Evolutionary conservation across 2,888 invertebrate genomes (phyloP).

Genomic region (Acrobeloides nanus): DNA sequence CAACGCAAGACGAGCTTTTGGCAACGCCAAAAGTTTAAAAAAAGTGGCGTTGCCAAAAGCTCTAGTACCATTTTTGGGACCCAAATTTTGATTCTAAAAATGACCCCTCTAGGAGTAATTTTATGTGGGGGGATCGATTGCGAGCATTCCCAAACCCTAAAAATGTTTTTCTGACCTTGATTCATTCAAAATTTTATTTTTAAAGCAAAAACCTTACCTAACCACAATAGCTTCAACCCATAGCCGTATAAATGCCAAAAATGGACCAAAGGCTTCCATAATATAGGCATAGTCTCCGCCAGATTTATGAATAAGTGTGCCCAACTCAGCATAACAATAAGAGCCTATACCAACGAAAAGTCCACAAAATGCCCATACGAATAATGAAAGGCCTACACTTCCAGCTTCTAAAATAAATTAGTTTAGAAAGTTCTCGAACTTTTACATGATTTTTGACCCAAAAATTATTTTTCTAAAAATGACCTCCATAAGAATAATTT

Average conservation of each 20-base stretch:
- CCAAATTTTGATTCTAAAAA: no score
- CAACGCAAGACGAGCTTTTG: no score
- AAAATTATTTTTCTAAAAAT: neutral
- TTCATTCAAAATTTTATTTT: no score
- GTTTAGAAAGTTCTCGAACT: neutral
- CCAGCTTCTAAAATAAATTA: conserved; percentile 14
- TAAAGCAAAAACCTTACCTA: no score
- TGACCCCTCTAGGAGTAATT: no score
- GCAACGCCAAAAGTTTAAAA: no score
- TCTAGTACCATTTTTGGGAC: no score
- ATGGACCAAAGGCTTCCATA: conserved; percentile 95
- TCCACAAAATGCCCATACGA: conserved; percentile 58
- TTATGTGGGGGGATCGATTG: no score
- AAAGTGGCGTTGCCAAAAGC: no score
- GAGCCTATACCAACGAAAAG: conserved; percentile 84
- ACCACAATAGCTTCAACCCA: conserved; percentile 94
- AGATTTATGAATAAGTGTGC: conserved; percentile 66
- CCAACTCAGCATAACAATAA: conserved; percentile 76
- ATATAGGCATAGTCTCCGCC: conserved; percentile 98
- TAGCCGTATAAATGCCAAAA: conserved; percentile 54
- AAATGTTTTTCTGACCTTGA: no score
- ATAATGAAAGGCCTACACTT: conserved; percentile 7
- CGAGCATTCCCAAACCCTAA: no score
- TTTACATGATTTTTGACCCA: neutral
- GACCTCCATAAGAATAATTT: no score